These are phyloP conservation scores for Pangasius larnaudii DNA, from an alignment of 2,797 vertebrate species.

Conservation along the genomic window DNA sequence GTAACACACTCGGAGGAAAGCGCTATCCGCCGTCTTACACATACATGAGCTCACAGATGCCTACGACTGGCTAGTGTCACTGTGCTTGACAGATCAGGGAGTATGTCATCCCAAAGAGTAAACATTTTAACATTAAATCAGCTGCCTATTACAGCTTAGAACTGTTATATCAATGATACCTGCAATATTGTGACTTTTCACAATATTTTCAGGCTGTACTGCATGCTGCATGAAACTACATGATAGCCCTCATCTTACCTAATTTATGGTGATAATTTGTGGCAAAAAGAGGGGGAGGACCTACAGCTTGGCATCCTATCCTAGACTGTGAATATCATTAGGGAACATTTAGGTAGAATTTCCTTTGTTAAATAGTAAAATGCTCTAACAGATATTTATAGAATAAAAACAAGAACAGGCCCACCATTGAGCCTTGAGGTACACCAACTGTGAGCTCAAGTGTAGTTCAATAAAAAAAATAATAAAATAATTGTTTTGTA, in stretches of 20 bases:
- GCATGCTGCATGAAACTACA: neutral
- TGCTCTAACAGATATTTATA: neutral
- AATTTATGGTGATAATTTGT: neutral
- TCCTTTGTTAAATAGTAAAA: neutral
- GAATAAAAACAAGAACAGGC: neutral
- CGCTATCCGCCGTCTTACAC: neutral
- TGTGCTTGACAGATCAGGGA: neutral
- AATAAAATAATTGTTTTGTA: neutral
- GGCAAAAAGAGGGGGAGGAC: neutral
- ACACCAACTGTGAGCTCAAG: neutral
- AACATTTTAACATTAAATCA: too few relatives aligned
- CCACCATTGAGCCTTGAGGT: neutral
- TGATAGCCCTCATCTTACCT: neutral
- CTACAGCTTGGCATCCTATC: neutral
- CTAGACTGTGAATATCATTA: neutral
- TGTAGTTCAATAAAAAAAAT: neutral
- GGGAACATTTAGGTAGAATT: neutral
- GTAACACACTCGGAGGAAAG: neutral
- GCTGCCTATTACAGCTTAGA: neutral
- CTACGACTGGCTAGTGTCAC: neutral
- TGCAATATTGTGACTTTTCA: neutral
- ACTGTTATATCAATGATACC: too few relatives aligned
- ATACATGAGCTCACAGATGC: neutral
- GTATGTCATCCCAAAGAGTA: neutral
- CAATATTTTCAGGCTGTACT: neutral